phyloP scores from a whole-genome alignment of 2,113 vertebrate genomes.

The Pitta sordida region DNA sequence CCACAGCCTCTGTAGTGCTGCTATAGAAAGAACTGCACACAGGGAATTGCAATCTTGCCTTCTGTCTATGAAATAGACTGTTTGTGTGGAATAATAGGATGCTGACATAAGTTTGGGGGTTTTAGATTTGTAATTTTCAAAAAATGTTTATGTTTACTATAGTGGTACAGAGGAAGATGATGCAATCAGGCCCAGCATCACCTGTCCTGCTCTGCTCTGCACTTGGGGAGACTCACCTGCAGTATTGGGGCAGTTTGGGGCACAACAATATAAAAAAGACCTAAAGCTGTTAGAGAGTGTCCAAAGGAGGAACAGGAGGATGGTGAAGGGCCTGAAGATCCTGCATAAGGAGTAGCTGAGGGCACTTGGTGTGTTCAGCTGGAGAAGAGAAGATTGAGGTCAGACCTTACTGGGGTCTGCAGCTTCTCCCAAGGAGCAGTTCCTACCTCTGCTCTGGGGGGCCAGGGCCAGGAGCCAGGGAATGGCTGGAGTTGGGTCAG shows the following conservation, averaged over 20 bases:
- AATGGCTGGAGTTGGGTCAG: neutral
- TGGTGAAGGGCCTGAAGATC: neutral
- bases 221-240: neutral
- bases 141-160: rapidly evolving
- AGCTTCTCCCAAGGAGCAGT: neutral
- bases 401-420: neutral
- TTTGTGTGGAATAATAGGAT: neutral
- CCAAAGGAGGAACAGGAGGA: neutral
- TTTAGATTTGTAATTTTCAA: neutral
- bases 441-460: neutral
- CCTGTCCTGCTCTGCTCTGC: neutral
- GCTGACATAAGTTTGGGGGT: neutral
- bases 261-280: rapidly evolving
- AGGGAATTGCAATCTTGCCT: neutral
- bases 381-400: neutral
- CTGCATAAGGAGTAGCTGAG: neutral
- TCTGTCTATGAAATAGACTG: neutral
- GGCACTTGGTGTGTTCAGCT: neutral
- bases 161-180: neutral
- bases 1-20: neutral
- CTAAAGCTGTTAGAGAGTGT: neutral
- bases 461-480: neutral
- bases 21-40: neutral
- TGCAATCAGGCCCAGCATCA: neutral
- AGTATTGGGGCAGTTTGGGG: neutral